Evolutionary conservation across 53 echinoderm and acorn worm species (phyloP).

Genomic region (Pentamera pediparva): DNA sequence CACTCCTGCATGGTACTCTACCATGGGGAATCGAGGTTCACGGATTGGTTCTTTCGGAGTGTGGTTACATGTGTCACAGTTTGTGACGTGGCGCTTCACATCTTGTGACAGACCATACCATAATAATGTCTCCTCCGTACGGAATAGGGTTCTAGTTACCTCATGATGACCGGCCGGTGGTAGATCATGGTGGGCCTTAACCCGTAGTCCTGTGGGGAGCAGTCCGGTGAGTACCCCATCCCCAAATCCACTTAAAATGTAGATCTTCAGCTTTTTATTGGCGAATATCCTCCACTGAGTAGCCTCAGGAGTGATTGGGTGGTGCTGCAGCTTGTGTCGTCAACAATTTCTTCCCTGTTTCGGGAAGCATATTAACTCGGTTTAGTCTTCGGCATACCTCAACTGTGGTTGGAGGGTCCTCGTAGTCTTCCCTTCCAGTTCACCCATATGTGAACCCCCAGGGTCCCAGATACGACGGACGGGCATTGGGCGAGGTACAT

Average conservation of each 20-base stretch:
- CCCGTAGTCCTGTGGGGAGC: constrained; percentile 26
- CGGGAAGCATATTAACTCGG: not conserved
- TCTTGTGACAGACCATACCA: constrained; percentile 45
- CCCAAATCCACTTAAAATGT: not conserved
- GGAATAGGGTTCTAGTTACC: constrained; percentile 17
- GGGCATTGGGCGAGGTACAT: too few relatives aligned
- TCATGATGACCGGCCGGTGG: constrained; percentile 57
- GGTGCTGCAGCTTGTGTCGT: not conserved
- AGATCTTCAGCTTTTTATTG: not conserved
- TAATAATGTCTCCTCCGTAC: constrained; percentile 25
- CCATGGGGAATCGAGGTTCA: constrained; percentile 26
- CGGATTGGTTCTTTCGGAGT: constrained; percentile 36
- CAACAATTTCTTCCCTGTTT: not conserved
- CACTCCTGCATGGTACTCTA: constrained; percentile 39
- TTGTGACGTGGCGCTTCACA: constrained; percentile 3
- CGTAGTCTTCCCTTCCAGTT: not conserved
- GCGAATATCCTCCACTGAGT: not conserved
- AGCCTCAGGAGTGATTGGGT: not conserved
- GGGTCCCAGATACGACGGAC: too few relatives aligned
- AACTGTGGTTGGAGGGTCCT: not conserved
- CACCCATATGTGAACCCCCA: too few relatives aligned
- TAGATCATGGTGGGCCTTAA: constrained; percentile 44
- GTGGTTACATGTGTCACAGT: constrained; percentile 37
- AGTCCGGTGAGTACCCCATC: not conserved
- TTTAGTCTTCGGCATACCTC: not conserved